Base-by-base conservation (phyloP, 2,797 vertebrate species). In the Sebastes taczanowskii region DNA sequence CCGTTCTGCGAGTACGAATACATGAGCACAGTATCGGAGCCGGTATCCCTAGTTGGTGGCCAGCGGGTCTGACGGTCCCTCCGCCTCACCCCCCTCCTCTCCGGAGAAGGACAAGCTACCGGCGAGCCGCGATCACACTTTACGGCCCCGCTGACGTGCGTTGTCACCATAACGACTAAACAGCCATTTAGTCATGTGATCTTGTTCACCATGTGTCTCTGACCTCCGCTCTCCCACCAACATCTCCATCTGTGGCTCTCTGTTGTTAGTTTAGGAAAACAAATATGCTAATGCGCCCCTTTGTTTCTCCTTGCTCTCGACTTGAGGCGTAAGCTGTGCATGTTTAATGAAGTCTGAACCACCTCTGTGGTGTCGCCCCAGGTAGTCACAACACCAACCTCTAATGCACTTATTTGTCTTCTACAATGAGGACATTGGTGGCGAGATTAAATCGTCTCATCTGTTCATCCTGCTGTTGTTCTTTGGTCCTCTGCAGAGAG, bases 341-440 rank as follows among this genome's bases (percentile, higher is more conserved):
- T 61, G 46, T 64, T 58, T 72, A 76, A 75, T 79, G 35, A 49
- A 53, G 53, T 59, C 56, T 35, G 35, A 65, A 63, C 61, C 71
- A 53, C 29, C 60, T 5, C 32, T 14, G 66, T 46, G 32, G 29
- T 23, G 61, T 59, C 70, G 34, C 74, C 69, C 11, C 11, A 42
- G 52, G 62, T 60, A 22, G 42, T 60, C 42, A 2, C 38, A 63
- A 52, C 56, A 56, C 11, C 23, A 74, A 16, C 56, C 42, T 74
- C 23, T 25, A n/a, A 76, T 70, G 20, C 11, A 20, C 55, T 10
- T 59, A 7, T 11, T 4, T 9, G 49, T 55, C 38, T 68, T 71
- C 35, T 34, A 55, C 68, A 46, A 46, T 71, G 32, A 65, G 63
- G 63, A 72, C 68, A 66, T 46, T n/a, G n/a, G 25, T 7, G 30